phyloP scores from a whole-genome alignment of 2,113 vertebrate species.

The Monopterus albus region DNA sequence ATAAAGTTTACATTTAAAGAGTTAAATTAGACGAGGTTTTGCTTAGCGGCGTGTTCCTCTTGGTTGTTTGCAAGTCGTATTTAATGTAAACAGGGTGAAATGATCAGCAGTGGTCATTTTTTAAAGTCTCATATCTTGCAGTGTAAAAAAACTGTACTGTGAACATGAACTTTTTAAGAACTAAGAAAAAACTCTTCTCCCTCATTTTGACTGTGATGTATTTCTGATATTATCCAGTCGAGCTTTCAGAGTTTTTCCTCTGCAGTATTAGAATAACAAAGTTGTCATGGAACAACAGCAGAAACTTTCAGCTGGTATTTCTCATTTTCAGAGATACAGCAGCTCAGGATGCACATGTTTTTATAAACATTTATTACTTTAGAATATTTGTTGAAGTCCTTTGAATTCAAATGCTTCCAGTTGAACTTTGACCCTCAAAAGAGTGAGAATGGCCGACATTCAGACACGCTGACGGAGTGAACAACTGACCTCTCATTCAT shows the following conservation, averaged over 20 bases:
- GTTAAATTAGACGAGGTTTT: neutral
- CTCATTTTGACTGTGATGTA: neutral
- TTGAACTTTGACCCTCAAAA: neutral
- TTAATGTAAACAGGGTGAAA: conserved; percentile 12
- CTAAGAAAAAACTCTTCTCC: neutral
- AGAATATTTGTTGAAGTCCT: neutral
- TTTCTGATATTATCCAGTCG: neutral
- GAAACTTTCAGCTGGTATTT: neutral
- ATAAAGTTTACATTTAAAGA: conserved; percentile 48
- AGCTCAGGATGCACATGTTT: no score
- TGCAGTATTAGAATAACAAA: neutral
- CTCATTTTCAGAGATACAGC: neutral
- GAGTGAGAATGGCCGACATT: no score
- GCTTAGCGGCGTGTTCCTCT: neutral
- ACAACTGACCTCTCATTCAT: no score
- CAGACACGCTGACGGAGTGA: no score
- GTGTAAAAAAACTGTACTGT: neutral
- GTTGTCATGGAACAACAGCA: neutral
- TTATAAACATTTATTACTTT: neutral
- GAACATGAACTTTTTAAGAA: neutral
- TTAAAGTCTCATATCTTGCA: neutral
- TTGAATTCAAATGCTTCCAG: neutral
- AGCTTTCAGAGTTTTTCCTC: conserved; percentile 2
- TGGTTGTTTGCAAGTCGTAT: neutral
- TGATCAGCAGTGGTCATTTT: neutral